These are phyloP conservation scores for Aphelinus certus DNA, from an alignment of 1,140 invertebrate genomes.

Conservation along the genomic window DNA sequence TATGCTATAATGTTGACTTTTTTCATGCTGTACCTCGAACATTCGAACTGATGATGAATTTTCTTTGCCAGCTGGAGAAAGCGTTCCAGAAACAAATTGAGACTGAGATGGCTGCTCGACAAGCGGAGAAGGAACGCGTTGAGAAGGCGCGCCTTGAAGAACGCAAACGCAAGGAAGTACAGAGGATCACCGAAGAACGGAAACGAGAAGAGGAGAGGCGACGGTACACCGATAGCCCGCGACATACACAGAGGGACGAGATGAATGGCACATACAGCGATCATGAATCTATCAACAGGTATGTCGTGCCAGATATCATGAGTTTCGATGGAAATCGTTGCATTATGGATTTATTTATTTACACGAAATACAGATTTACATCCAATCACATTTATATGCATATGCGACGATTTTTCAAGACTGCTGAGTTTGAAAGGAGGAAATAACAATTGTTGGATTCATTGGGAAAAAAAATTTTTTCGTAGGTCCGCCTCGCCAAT, in stretches of 20 bases:
- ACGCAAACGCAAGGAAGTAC: conserved; percentile 84
- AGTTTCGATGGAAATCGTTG: neutral
- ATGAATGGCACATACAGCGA: conserved; percentile 64
- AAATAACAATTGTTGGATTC: too few species aligned
- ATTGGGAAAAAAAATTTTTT: neutral
- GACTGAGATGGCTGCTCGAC: conserved; percentile 76
- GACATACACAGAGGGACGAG: conserved; percentile 62
- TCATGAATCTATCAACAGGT: conserved; percentile 57
- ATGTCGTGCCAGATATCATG: neutral
- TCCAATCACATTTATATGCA: neutral
- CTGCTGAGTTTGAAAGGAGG: too few species aligned
- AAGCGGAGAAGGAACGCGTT: conserved; percentile 77
- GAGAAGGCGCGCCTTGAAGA: conserved; percentile 83
- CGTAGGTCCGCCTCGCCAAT: conserved; percentile 48
- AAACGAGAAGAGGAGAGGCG: conserved; percentile 77
- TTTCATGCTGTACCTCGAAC: conserved; percentile 1
- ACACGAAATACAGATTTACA: neutral
- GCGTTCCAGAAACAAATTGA: conserved; percentile 82
- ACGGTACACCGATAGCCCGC: conserved; percentile 54
- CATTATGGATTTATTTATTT: neutral
- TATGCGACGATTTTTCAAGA: too few species aligned
- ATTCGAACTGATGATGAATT: conserved; percentile 12
- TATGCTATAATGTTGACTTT: neutral
- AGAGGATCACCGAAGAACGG: conserved; percentile 85
- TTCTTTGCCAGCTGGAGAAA: conserved; percentile 72